phyloP scores from a whole-genome alignment of 1,140 invertebrate genomes.

The Listronotus bonariensis region DNA sequence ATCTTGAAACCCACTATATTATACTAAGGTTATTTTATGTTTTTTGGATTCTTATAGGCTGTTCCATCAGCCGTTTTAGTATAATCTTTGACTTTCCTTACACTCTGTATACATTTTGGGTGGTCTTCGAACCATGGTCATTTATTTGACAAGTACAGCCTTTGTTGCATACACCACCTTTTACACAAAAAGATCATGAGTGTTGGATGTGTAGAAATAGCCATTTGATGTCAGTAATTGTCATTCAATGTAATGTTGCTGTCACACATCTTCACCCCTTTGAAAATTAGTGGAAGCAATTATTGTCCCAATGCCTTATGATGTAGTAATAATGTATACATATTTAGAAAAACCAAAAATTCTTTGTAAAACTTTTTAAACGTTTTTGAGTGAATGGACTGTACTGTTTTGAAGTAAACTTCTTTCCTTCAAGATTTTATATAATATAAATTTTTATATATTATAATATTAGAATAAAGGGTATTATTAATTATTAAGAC shows the following conservation, averaged over 20 bases:
- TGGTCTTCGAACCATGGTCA: too few relatives aligned
- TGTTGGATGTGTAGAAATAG: constrained; percentile 6
- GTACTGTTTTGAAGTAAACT: not conserved
- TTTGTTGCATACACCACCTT: too few relatives aligned
- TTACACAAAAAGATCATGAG: not conserved
- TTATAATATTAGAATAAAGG: too few relatives aligned
- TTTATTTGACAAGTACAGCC: too few relatives aligned
- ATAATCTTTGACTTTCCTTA: too few relatives aligned
- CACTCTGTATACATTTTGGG: too few relatives aligned
- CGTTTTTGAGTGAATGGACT: not conserved
- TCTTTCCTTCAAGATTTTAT: not conserved
- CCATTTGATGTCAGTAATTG: constrained; percentile 2
- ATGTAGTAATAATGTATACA: constrained; percentile 21
- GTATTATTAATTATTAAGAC: too few relatives aligned
- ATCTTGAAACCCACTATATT: too few relatives aligned
- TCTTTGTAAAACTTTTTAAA: constrained; percentile 4
- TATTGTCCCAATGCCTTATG: constrained; percentile 21
- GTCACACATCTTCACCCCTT: not conserved
- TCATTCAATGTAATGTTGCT: not conserved
- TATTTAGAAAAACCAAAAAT: not conserved
- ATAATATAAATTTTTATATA: too few relatives aligned
- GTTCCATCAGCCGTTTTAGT: too few relatives aligned
- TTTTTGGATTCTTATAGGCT: too few relatives aligned
- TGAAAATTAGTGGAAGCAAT: not conserved
- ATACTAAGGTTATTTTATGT: too few relatives aligned